Percentiles rank a stretch among this genome's conserved stretches.
Evolutionary conservation across 1,140 invertebrate species (phyloP).

Genomic region (Panulirus ornatus): DNA sequence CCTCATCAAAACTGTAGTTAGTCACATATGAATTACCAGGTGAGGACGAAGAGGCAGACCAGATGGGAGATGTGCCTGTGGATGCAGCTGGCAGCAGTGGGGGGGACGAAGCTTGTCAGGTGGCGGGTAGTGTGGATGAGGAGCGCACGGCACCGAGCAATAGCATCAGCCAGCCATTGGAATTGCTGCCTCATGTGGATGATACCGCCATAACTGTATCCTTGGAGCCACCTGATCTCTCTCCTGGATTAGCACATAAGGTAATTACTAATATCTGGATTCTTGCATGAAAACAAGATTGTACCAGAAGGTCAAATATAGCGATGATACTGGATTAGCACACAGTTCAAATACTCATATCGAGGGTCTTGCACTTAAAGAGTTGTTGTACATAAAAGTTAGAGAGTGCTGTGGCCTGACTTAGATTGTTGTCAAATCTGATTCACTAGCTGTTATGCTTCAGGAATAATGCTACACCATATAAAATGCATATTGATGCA

Average conservation of each 20-base stretch:
- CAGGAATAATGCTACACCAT: no score
- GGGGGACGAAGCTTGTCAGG: constrained; percentile 25
- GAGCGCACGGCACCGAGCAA: neutral
- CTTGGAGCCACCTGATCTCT: constrained; percentile 55
- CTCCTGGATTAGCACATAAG: constrained; percentile 43
- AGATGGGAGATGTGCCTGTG: constrained; percentile 23
- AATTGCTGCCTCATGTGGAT: constrained; percentile 24
- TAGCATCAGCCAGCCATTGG: constrained; percentile 33
- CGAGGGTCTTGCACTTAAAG: neutral
- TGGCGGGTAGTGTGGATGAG: constrained; percentile 11
- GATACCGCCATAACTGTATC: constrained; percentile 30
- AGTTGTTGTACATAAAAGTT: no score
- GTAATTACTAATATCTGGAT: neutral
- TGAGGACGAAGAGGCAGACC: constrained; percentile 42
- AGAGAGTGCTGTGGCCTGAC: no score
- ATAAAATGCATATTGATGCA: no score
- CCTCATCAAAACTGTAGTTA: no score
- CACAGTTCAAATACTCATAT: constrained; percentile 19
- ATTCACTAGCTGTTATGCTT: no score
- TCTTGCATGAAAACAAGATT: no score
- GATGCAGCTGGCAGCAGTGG: neutral
- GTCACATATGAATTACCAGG: neutral
- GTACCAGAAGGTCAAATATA: no score
- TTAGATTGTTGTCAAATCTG: no score
- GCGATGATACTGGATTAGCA: no score